Conservation (phyloP, 2,888 invertebrate genomes). For the Polyommatus iphigenia region DNA sequence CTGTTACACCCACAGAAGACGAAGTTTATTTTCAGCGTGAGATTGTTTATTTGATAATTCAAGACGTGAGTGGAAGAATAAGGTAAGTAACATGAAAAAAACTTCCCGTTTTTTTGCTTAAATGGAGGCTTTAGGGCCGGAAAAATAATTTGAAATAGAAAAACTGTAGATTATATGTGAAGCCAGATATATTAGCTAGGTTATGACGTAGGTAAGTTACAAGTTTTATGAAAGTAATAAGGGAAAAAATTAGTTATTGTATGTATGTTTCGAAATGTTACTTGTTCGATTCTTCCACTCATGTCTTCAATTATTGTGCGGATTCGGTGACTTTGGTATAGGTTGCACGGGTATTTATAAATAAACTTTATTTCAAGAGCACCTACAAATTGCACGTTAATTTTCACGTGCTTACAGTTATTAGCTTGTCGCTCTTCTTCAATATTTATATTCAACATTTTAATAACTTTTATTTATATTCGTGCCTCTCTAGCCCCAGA, state of each 20-base stretch:
- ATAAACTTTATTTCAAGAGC: conserved; percentile 38
- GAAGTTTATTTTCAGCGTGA: conserved; percentile 53
- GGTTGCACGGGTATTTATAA: conserved; percentile 38
- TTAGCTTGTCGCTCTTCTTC: neutral
- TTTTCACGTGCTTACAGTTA: neutral
- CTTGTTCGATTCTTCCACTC: no score
- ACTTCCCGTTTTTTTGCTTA: no score
- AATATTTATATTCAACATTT: neutral
- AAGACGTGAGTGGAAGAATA: no score
- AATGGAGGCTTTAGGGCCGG: no score
- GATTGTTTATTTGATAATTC: conserved; percentile 39
- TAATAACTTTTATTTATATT: neutral
- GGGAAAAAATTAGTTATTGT: no score
- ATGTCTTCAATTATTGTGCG: conserved; percentile 35
- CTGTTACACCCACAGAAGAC: conserved; percentile 48
- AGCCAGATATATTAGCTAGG: no score
- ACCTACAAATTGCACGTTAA: neutral
- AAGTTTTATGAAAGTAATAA: no score
- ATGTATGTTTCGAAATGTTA: no score
- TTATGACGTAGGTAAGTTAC: no score
- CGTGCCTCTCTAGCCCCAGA: neutral
- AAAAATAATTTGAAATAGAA: no score
- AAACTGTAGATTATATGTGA: no score
- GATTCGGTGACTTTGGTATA: conserved; percentile 40
- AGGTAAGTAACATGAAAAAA: no score